Base-by-base conservation (phyloP, 2,113 vertebrate species). In the Oryzias curvinotus region DNA sequence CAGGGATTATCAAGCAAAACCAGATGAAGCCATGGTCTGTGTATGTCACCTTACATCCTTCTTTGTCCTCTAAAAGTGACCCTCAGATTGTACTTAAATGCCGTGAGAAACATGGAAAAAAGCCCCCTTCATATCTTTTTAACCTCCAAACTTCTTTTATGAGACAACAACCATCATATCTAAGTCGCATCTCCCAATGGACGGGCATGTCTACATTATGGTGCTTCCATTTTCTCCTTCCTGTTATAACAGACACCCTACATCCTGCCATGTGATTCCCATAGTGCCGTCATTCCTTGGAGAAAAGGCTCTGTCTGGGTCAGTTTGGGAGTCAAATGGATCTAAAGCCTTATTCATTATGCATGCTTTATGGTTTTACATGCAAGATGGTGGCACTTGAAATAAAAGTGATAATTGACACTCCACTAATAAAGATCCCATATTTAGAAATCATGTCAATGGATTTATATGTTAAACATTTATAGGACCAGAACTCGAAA, bases 231-330 rank as follows among this genome's bases (percentile, higher is more conserved):
- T 48, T 60, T 65, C 25, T 63, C 54, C 75, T 70, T 68, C 50
- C 46, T 57, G 16, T 14, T 69, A 42, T 54, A 49, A 42, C 46
- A 63, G 46, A 48, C 49, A 44, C 42, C 5, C 47, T 14, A 5
- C 53, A 30, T 59, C 64, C 59, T 28, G 65, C 10, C 7, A 59
- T 0, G 17, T 73, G 53, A 67, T 58, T 67, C 52, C 28, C 65
- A 74, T 77, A 81, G 68, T 75, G 41, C 17, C 19, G 41, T 21
- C 54, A 17, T 68, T 75, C 68, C 47, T 28, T n/a, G n/a, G 70
- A 67, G 57, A 18, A 3, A 64, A 12, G 26, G 36, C 3, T 65
- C 64, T 15, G 13, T 61, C 75, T 68, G 79, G 62, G 65, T 87
- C 73, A 72, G 49, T 64, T 21, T 69, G 52, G 64, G 53, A 64